Evolutionary conservation across 2,888 invertebrate species (phyloP).

Genomic region (Zaprionus lineosus): DNA sequence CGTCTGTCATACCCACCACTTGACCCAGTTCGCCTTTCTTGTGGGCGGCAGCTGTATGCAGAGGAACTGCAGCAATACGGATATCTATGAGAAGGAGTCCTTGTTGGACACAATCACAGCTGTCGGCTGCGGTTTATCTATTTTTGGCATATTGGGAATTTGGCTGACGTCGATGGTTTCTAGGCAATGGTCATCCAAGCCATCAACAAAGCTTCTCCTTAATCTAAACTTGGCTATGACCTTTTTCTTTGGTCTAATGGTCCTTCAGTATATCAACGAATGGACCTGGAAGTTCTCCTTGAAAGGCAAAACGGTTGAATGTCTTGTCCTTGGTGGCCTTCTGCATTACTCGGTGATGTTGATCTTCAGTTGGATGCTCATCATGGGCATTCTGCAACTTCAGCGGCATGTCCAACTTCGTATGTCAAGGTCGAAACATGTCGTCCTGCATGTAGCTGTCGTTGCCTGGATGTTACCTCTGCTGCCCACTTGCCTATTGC

Average conservation of each 20-base stretch:
- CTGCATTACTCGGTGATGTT: slow-evolving; percentile 35
- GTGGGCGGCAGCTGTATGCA: slow-evolving; percentile 29
- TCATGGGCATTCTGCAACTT: slow-evolving; percentile 32
- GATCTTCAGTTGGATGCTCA: slow-evolving; percentile 40
- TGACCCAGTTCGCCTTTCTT: slow-evolving; percentile 35
- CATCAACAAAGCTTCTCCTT: slow-evolving; percentile 16
- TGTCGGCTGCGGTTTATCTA: slow-evolving; percentile 30
- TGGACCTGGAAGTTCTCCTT: slow-evolving; percentile 12
- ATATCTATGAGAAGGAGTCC: not conserved
- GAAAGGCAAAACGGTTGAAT: not conserved
- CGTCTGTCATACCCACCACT: slow-evolving; percentile 25
- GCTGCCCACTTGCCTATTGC: slow-evolving; percentile 21
- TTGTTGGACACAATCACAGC: slow-evolving; percentile 20
- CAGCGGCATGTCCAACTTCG: slow-evolving; percentile 6
- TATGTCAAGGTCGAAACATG: not conserved
- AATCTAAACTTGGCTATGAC: slow-evolving; percentile 19
- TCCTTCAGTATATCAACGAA: slow-evolving; percentile 29
- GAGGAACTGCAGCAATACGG: not conserved
- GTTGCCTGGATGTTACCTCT: slow-evolving; percentile 29
- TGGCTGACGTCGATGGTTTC: slow-evolving; percentile 32
- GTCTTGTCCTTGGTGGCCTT: slow-evolving; percentile 18
- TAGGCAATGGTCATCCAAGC: slow-evolving; percentile 7
- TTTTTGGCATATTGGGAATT: slow-evolving; percentile 25
- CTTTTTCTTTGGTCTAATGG: slow-evolving; percentile 17
- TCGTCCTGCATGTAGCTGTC: not conserved